Conservation (phyloP, 1,140 invertebrate genomes). For the Sitodiplosis mosellana region DNA sequence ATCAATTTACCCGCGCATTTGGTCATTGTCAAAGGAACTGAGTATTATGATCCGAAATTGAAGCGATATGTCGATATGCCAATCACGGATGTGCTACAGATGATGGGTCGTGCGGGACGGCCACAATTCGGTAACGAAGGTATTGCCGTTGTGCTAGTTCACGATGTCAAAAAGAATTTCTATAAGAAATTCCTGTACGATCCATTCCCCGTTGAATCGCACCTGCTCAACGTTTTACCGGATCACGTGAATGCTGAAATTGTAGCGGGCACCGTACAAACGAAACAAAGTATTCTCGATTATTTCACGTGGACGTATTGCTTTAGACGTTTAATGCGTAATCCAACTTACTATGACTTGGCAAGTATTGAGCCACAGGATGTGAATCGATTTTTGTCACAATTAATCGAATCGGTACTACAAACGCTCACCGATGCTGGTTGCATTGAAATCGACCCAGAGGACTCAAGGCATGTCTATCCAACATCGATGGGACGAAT, state of each 20-base stretch:
- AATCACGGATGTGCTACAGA: conserved; percentile 95
- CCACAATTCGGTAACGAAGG: conserved; percentile 89
- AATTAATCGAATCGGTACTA: conserved; percentile 60
- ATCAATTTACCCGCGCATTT: conserved; percentile 75
- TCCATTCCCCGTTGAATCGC: conserved; percentile 98
- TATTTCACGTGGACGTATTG: conserved; percentile 99
- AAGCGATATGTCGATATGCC: conserved; percentile 98
- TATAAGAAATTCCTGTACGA: conserved; percentile 99
- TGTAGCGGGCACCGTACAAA: conserved; percentile 78
- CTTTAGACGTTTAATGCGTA: conserved; percentile 80
- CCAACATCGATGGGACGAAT: conserved; percentile 84
- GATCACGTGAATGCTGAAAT: conserved; percentile 99
- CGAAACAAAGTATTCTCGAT: conserved; percentile 86
- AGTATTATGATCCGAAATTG: conserved; percentile 94
- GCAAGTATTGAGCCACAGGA: conserved; percentile 51
- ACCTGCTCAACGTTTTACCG: conserved; percentile 70
- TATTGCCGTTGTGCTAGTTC: conserved; percentile 90
- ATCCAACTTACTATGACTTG: conserved; percentile 84
- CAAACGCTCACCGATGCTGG: conserved; percentile 49
- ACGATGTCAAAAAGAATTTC: conserved; percentile 97
- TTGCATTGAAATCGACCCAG: conserved; percentile 46
- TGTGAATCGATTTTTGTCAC: conserved; percentile 55
- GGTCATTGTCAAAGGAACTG: conserved; percentile 59
- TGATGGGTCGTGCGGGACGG: conserved; percentile 96
- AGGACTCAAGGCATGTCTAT: conserved; percentile 45